These are phyloP conservation scores for Parus major DNA, from an alignment of 2,113 vertebrate genomes.

Conservation along the genomic window DNA sequence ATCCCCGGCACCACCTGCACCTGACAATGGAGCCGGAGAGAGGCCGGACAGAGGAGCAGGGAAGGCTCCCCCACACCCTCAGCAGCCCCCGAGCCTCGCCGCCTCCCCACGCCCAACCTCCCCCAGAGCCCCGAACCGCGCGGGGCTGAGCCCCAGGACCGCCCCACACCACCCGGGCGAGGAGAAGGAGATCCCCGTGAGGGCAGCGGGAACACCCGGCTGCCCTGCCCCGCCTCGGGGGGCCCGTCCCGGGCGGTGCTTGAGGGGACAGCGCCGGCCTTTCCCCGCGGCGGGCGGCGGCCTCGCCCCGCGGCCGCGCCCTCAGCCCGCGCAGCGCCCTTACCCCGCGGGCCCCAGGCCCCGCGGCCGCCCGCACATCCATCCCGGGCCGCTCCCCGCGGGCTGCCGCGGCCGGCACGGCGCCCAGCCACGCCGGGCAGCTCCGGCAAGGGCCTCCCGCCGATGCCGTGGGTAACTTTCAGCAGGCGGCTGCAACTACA, in stretches of 20 bases:
- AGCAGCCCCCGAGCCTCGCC: background rate
- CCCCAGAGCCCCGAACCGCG: background rate
- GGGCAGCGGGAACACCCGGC: background rate
- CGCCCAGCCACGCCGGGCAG: background rate
- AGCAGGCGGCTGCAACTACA: constrained; percentile 2
- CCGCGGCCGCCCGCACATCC: constrained; percentile 1
- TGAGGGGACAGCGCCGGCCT: background rate
- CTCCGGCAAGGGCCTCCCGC: constrained; percentile 14
- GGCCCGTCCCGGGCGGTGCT: background rate
- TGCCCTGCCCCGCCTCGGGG: background rate
- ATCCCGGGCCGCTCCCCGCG: background rate
- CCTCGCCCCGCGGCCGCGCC: background rate
- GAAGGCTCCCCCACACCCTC: background rate
- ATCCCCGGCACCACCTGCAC: rapidly evolving
- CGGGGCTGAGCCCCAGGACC: background rate
- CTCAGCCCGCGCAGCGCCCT: background rate
- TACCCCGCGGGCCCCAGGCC: background rate
- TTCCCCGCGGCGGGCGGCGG: background rate
- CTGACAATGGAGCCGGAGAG: background rate
- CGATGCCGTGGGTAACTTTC: constrained; percentile 10
- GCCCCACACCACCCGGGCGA: background rate
- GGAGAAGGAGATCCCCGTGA: background rate
- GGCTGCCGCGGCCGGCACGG: constrained; percentile 21
- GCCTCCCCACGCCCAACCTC: background rate
- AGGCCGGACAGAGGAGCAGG: background rate